Conservation (phyloP, 2,888 invertebrate species). For the Agrochola macilenta region DNA sequence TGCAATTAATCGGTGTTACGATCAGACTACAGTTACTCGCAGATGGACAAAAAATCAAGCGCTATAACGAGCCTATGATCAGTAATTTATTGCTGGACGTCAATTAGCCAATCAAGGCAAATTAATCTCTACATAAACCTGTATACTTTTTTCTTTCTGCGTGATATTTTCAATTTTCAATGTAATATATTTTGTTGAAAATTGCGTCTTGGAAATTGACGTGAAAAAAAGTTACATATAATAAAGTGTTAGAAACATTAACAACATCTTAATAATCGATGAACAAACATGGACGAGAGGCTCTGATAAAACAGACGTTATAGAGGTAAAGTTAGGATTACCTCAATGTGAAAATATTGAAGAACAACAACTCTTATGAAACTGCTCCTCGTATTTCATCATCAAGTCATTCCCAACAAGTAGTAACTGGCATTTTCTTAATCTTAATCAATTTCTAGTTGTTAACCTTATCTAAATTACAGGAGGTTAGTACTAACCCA, state of each 20-base stretch:
- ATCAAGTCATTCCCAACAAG: background rate
- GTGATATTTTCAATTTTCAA: background rate
- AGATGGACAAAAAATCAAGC: constrained; percentile 29
- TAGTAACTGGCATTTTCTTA: constrained; percentile 1
- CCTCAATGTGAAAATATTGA: background rate
- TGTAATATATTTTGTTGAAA: constrained; percentile 1
- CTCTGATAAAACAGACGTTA: background rate
- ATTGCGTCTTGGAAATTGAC: background rate
- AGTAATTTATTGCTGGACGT: constrained; percentile 12
- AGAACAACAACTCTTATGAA: background rate
- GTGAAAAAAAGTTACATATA: background rate
- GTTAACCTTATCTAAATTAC: constrained; percentile 30
- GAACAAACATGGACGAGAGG: background rate
- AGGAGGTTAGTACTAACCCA: constrained; percentile 37
- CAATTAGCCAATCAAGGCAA: constrained; percentile 24
- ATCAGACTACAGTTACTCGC: constrained; percentile 19
- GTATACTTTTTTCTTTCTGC: constrained; percentile 1
- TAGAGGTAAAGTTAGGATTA: background rate
- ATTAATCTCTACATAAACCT: constrained; percentile 22
- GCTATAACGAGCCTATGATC: constrained; percentile 17
- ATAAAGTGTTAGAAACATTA: background rate
- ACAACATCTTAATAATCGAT: constrained; percentile 20
- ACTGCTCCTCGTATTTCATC: constrained; percentile 6
- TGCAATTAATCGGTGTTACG: constrained; percentile 33
- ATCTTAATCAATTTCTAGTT: constrained; percentile 39